These are phyloP conservation scores for Theristicus caerulescens DNA, from an alignment of 2,113 vertebrate genomes.

Conservation along the genomic window DNA sequence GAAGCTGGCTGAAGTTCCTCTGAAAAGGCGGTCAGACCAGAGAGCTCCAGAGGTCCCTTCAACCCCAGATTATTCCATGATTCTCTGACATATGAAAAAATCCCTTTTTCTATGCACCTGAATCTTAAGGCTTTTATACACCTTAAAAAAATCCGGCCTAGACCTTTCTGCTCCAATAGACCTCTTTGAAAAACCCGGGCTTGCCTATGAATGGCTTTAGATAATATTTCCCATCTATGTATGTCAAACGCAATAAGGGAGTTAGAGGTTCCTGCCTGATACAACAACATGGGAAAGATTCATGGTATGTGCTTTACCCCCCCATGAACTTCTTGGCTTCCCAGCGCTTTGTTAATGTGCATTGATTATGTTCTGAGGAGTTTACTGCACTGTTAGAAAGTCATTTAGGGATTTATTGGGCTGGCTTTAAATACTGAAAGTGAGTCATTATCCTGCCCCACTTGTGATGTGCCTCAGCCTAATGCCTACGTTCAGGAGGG, in stretches of 20 bases:
- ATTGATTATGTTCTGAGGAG: conserved; percentile 58
- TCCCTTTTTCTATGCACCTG: background rate
- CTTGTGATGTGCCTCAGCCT: background rate
- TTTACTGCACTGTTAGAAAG: conserved; percentile 48
- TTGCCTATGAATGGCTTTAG: background rate
- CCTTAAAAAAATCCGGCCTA: background rate
- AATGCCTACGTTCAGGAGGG: background rate
- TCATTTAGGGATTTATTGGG: conserved; percentile 51
- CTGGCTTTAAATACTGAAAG: conserved; percentile 15
- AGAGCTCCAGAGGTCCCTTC: background rate
- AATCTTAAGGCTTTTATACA: background rate
- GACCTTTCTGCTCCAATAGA: background rate
- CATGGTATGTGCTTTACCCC: background rate
- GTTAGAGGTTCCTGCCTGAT: background rate
- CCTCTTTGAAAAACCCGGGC: background rate
- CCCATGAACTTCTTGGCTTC: conserved; percentile 18
- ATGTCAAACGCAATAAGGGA: background rate
- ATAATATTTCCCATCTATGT: background rate
- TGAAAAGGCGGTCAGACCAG: background rate
- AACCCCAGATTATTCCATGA: background rate
- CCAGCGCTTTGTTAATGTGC: conserved; percentile 30
- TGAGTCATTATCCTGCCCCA: background rate
- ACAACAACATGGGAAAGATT: conserved; percentile 27
- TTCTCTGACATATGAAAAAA: background rate
- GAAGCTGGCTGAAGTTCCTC: background rate